Evolutionary conservation across 1,140 invertebrate genomes (phyloP).

Genomic region (Lasioglossum baleicum): DNA sequence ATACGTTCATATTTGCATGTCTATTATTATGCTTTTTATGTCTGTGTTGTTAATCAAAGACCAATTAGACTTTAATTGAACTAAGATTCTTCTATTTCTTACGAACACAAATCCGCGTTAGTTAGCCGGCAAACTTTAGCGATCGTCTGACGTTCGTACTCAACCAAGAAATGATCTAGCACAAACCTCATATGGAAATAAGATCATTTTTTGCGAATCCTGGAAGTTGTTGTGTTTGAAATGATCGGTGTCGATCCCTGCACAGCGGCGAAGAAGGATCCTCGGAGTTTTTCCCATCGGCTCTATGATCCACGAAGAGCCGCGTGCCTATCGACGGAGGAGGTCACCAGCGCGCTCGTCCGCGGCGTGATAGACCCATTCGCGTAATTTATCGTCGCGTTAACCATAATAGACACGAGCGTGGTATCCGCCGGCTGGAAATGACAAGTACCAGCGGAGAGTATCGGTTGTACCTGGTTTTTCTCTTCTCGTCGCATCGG

Average conservation of each 20-base stretch:
- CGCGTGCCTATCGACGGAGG: constrained; percentile 7
- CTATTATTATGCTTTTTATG: too few species aligned
- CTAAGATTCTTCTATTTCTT: too few species aligned
- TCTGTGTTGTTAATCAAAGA: too few species aligned
- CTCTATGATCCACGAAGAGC: not conserved
- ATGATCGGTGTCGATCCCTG: not conserved
- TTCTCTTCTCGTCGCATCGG: not conserved
- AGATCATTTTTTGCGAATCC: too few species aligned
- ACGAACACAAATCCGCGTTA: too few species aligned
- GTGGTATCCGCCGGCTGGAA: constrained; percentile 40
- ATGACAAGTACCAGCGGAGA: constrained; percentile 52
- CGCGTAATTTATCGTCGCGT: constrained; percentile 60
- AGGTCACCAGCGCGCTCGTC: constrained; percentile 23
- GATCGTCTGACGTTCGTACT: too few species aligned
- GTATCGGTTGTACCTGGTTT: constrained; percentile 25
- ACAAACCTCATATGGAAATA: too few species aligned
- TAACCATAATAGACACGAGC: constrained; percentile 49
- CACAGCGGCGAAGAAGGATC: not conserved
- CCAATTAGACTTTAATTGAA: too few species aligned
- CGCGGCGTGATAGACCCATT: constrained; percentile 61
- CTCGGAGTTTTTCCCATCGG: constrained; percentile 6
- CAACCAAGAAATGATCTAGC: too few species aligned
- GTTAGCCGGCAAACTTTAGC: too few species aligned
- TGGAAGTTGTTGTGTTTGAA: not conserved
- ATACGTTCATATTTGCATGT: too few species aligned